Conservation (phyloP, 2,113 vertebrate genomes). For the Garra rufa region DNA sequence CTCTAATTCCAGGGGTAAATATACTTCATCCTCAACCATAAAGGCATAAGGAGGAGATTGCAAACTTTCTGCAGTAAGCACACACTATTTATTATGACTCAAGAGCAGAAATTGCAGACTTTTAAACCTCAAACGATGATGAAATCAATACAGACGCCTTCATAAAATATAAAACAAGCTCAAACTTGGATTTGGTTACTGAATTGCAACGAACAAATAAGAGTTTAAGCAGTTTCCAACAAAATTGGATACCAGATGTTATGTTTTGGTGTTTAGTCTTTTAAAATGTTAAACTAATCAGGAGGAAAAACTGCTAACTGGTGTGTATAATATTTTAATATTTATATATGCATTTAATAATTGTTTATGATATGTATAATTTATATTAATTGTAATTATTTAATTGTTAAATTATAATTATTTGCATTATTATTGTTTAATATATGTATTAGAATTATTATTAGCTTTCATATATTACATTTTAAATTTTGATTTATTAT, state of each 20-base stretch:
- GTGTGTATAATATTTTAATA: too few relatives aligned
- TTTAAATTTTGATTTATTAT: too few relatives aligned
- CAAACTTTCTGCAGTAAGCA: conserved; percentile 10
- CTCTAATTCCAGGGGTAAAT: conserved; percentile 57
- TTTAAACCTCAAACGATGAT: conserved; percentile 11
- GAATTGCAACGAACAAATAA: neutral
- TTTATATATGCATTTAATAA: too few relatives aligned
- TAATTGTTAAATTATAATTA: too few relatives aligned
- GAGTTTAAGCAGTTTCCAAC: neutral
- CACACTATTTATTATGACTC: neutral
- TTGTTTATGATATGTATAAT: too few relatives aligned
- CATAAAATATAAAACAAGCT: neutral
- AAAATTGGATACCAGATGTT: neutral
- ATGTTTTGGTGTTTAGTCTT: neutral
- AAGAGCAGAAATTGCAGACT: neutral
- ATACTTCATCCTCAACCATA: conserved; percentile 20
- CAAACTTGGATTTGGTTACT: neutral
- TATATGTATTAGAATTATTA: too few relatives aligned
- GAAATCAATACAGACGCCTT: conserved; percentile 4
- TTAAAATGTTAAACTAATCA: neutral
- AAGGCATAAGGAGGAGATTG: conserved; percentile 14
- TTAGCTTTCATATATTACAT: too few relatives aligned
- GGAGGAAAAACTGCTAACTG: too few relatives aligned
- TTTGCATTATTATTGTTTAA: too few relatives aligned
- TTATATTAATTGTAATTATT: too few relatives aligned